Conservation (phyloP, 2,797 vertebrate genomes). For the Glyptemys insculpta region DNA sequence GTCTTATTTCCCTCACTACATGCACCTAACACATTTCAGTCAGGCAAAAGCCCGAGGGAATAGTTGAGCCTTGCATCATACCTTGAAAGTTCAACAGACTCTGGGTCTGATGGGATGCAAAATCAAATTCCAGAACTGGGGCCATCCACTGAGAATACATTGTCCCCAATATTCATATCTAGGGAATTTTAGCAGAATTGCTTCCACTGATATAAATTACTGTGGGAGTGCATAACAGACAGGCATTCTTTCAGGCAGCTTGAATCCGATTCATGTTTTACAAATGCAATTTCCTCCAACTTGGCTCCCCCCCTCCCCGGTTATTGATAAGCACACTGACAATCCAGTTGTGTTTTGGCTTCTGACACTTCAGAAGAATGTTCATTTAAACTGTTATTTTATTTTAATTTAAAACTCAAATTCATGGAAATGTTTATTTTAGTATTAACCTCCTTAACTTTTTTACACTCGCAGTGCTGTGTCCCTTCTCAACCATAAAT, state of each 20-base stretch:
- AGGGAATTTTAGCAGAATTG: background rate
- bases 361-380: background rate
- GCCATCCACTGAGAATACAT: background rate
- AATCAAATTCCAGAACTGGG: background rate
- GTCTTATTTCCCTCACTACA: accelerated
- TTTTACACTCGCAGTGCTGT: background rate
- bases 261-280: background rate
- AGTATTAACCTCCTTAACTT: background rate
- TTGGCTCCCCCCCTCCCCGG: background rate
- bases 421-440: background rate
- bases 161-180: background rate
- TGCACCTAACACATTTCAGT: background rate
- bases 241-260: background rate
- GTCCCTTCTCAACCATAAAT: background rate
- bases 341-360: background rate
- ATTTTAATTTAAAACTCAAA: background rate
- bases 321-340: background rate
- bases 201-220: background rate
- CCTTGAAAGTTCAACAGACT: background rate
- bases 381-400: background rate
- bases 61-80: background rate
- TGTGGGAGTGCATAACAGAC: background rate
- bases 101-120: background rate
- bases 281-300: background rate
- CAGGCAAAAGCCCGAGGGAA: background rate